A percentile compares a stretch with the other conserved stretches of the same genome.
Evolutionary conservation across 2,113 vertebrate species (phyloP).

Genomic region (Mohoua ochrocephala): DNA sequence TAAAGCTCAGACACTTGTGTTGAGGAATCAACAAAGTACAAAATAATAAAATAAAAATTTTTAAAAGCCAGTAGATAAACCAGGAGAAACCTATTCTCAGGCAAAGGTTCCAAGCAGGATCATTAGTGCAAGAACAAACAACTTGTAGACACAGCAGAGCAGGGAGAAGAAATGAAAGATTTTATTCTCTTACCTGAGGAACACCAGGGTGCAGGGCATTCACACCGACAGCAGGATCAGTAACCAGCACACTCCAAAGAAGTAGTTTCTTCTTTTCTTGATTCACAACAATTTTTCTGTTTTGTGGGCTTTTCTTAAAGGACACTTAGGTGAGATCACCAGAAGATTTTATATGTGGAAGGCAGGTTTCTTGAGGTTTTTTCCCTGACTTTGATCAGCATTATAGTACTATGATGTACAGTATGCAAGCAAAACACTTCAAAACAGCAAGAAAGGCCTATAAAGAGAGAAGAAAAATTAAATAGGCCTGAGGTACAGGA

Average conservation of each 20-base stretch:
- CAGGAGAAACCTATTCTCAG: not conserved
- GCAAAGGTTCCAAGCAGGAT: not conserved
- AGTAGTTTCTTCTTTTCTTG: not conserved
- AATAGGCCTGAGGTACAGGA: not conserved
- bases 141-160: not conserved
- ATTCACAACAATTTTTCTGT: not conserved
- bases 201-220: not conserved
- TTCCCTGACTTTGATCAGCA: not conserved
- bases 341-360: not conserved
- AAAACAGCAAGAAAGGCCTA: not conserved
- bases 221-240: not conserved
- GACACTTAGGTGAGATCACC: not conserved
- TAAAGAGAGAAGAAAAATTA: not conserved
- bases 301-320: not conserved
- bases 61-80: not conserved
- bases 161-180: not conserved
- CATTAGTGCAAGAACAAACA: not conserved
- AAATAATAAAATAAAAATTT: not conserved
- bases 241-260: not conserved
- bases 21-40: not conserved
- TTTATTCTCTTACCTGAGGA: slow-evolving; percentile 21
- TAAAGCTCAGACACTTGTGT: not conserved
- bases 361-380: not conserved
- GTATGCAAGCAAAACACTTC: not conserved
- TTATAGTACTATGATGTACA: not conserved